These are phyloP conservation scores for Amiota mariae DNA, from an alignment of 2,888 invertebrate species.

Conservation along the genomic window DNA sequence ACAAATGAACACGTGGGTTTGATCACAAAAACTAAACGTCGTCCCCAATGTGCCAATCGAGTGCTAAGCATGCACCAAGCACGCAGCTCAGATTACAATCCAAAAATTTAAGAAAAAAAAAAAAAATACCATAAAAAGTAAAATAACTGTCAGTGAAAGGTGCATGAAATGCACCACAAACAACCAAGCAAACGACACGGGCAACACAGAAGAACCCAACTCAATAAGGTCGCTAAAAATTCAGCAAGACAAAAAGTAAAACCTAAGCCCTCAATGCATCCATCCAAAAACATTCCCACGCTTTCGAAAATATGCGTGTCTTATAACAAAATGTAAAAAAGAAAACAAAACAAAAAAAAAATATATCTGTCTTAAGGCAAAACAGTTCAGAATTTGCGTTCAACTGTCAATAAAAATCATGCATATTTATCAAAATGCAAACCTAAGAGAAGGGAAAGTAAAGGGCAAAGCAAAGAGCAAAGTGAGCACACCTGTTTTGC, in stretches of 20 bases:
- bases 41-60: not conserved
- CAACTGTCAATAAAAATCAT: conserved; percentile 27
- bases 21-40: not conserved
- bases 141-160: conserved; percentile 1
- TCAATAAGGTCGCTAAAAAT: not conserved
- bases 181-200: not conserved
- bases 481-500: conserved; percentile 8
- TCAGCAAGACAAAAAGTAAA: not conserved
- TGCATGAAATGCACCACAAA: conserved; percentile 7
- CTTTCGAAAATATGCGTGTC: conserved; percentile 12
- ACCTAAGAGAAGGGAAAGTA: not conserved
- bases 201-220: not conserved
- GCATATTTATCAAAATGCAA: conserved; percentile 27
- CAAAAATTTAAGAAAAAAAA: conserved; percentile 1
- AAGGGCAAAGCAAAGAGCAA: not conserved
- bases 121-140: not conserved
- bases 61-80: conserved; percentile 18
- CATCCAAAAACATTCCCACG: conserved; percentile 16
- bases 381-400: conserved; percentile 9
- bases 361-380: not conserved
- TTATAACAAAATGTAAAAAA: too few species aligned
- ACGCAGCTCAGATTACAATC: conserved; percentile 23
- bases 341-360: not conserved
- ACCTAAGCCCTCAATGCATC: not conserved
- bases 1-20: not conserved